Base-by-base conservation (phyloP, 1,140 invertebrate genomes). In the Bombus affinis region DNA sequence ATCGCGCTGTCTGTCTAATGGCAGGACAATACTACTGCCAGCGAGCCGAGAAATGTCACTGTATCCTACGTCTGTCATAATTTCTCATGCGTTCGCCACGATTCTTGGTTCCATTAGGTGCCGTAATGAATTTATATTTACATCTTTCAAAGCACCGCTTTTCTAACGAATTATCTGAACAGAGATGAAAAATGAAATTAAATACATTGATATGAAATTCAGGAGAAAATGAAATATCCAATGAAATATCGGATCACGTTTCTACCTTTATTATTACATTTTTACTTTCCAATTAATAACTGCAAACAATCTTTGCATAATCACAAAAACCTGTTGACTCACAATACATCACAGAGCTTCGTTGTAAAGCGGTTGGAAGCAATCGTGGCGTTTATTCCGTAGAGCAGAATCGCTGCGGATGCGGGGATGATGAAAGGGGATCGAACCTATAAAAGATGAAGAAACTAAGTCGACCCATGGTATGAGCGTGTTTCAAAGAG, bases 371-470 rank as follows among this genome's bases (percentile, higher is more conserved):
- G 13, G 25, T 35, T 28, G 25, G n/a, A 47, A 76, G 37, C 57
- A 18, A 37, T 70, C 32, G 59, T 4, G 25, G 13, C 70, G 80
- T 35, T 76, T 68, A 76, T 76, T 62, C 37, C 62, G 9, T 15
- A 10, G 28, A 47, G 28, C n/a, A 44, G 32, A n/a, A 47, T 68
- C 44, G 28, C 44, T 44, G n/a, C 62, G 47, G 37, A 73, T 53
- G 74, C 44, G n/a, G 44, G 18, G 44, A 53, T 28, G 53, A 37
- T 59, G 59, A 59, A 18, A 62, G 32, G 35, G 66, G 5, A 28
- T 53, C 53, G 32, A 84, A 70, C 62, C 68, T 71, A 80, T 89
- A 80, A 89, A 86, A 86, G 73, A 80, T 72, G 87, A 80, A 89
- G 83, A 84, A 84, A 80, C 81, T 70, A 81, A 79, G 85, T 80